Percentiles rank a stretch among this genome's conserved stretches.
Evolutionary conservation across 2,797 vertebrate species (phyloP).

Genomic region (Garrulus glandarius): DNA sequence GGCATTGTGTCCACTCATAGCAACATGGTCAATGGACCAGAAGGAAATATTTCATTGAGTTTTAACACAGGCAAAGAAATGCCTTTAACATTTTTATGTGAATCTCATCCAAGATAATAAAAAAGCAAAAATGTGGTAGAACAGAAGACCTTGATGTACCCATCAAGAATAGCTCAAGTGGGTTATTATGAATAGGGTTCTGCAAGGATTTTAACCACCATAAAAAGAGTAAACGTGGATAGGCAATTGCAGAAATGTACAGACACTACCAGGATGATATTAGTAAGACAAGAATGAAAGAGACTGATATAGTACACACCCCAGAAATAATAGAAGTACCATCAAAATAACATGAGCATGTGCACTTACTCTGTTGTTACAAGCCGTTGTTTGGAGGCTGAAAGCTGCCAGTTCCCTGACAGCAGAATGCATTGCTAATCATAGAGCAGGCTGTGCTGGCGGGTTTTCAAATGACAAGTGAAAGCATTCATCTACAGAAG

Average conservation of each 20-base stretch:
- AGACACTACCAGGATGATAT: background rate
- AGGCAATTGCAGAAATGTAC: background rate
- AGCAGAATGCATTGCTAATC: background rate
- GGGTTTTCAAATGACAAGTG: background rate
- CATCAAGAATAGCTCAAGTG: constrained; percentile 21
- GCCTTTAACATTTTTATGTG: background rate
- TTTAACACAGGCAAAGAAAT: constrained; percentile 31
- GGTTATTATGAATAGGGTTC: constrained; percentile 7
- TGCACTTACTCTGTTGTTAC: background rate
- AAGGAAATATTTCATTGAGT: constrained; percentile 41
- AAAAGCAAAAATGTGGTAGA: background rate
- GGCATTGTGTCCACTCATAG: background rate
- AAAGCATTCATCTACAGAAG: background rate
- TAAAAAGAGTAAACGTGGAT: background rate
- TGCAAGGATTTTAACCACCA: constrained; percentile 24
- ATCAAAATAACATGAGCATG: background rate
- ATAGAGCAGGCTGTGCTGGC: background rate
- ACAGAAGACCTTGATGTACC: constrained; percentile 19
- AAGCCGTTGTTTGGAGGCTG: background rate
- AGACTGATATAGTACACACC: background rate
- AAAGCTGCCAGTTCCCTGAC: background rate
- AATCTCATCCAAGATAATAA: constrained; percentile 3
- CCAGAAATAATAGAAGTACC: background rate
- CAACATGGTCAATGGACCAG: constrained; percentile 33
- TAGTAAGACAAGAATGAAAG: background rate